Evolutionary conservation across 2,797 vertebrate genomes (phyloP), one percentile per base, ranked within the genome.

Genomic region (Gambelia wislizenii): DNA sequence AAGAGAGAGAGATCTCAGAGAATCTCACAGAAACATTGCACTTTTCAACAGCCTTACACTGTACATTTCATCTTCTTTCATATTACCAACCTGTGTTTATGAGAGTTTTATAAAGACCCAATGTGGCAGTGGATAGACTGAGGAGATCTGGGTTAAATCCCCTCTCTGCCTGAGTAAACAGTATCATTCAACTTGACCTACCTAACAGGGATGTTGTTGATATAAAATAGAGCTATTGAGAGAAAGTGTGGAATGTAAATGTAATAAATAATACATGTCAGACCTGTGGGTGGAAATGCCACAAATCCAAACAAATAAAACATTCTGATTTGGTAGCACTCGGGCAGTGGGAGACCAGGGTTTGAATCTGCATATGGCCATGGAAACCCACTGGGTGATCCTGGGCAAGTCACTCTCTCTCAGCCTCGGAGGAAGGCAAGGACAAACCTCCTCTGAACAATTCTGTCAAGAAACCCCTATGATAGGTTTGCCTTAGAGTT

Each of bases 21-120:
- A 87, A 86, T 86, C 44, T 87, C 64, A 56, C 33, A 90, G 69
- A 86, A 91, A 89, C 89, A 75, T 2, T 33, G 69, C 7, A 70
- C 33, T 89, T 88, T 20, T 88, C 79, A 89, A 20, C 14, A 49
- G 52, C 42, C 30, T 64, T 59, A 80, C 25, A 67, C 39, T 44
- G 59, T 10, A 25, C 79, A 47, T 56, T 54, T 83, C 49, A 12
- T 85, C 59, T 86, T 79, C 42, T 84, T 70, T 42, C 56, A 54
- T 33, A 70, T 86, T 36, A 87, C 76, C 86, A 88, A 0, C 16
- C 33, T 42, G 27, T 14, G 67, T 52, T 72, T 47, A 30, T 10
- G 9, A 61, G 5, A 80, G 9, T 87, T 87, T 56, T 39, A 56
- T 33, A 77, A 81, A 75, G 6, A 74, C 22, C 25, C 9, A 85